Conservation (phyloP, 30 jellyfish, hydroid and myxozoan genomes). For the Catostylus mosaicus region DNA sequence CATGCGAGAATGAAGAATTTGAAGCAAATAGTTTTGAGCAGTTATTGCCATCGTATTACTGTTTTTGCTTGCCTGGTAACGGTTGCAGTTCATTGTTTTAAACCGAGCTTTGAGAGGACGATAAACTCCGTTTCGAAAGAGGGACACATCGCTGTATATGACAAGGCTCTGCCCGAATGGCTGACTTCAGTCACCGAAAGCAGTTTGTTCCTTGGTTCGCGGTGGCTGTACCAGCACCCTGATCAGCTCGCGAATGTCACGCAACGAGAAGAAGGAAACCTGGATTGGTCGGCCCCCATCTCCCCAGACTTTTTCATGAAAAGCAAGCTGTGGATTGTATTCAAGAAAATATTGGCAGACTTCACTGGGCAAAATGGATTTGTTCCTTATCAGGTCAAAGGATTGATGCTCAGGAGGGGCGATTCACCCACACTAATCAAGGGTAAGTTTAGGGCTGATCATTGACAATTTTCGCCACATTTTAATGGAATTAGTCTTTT, state of each 20-base stretch:
- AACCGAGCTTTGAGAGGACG: slow-evolving; percentile 3
- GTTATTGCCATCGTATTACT: too few relatives aligned
- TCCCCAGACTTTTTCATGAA: slow-evolving; percentile 60
- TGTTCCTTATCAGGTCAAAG: slow-evolving; percentile 41
- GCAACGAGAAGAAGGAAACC: slow-evolving; percentile 19
- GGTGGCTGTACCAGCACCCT: slow-evolving; percentile 57
- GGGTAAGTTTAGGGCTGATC: slow-evolving; percentile 49
- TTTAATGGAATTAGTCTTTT: too few relatives aligned
- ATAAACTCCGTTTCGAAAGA: slow-evolving; percentile 17
- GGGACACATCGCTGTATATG: slow-evolving; percentile 56
- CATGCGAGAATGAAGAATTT: too few relatives aligned
- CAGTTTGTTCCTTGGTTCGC: not conserved
- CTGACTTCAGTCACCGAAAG: not conserved
- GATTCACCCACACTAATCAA: slow-evolving; percentile 17
- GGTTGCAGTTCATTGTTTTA: not conserved
- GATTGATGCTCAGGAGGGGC: slow-evolving; percentile 49
- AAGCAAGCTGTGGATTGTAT: slow-evolving; percentile 46
- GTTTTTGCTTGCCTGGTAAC: not conserved
- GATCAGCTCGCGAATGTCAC: slow-evolving; percentile 29
- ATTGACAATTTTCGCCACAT: too few relatives aligned
- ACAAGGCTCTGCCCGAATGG: slow-evolving; percentile 69
- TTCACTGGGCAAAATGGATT: slow-evolving; percentile 28
- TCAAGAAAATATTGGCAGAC: slow-evolving; percentile 11
- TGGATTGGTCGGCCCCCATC: slow-evolving; percentile 54
- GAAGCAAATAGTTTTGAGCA: too few relatives aligned